Percentiles rank a stretch among this genome's conserved stretches.
phyloP scores from a whole-genome alignment of 2,113 vertebrate genomes.

The Climacteris rufus region DNA sequence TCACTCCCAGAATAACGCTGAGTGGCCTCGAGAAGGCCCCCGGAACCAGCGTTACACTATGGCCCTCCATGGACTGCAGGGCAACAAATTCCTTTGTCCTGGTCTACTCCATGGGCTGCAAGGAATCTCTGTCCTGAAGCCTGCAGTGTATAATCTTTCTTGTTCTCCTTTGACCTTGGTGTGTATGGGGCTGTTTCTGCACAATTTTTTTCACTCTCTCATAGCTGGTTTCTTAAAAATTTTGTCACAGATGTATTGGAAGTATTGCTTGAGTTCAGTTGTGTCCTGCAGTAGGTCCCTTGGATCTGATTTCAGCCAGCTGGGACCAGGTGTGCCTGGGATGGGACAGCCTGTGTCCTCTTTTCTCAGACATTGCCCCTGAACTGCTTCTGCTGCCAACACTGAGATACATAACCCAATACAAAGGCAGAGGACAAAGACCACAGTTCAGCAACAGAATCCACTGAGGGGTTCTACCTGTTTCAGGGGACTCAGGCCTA shows the following conservation, averaged over 20 bases:
- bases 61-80: not conserved
- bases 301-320: not conserved
- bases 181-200: not conserved
- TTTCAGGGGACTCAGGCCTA: not conserved
- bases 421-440: not conserved
- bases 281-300: not conserved
- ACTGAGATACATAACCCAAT: not conserved
- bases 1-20: too few species aligned
- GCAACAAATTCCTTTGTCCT: fast-evolving
- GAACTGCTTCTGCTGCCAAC: not conserved
- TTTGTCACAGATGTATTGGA: not conserved
- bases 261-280: not conserved
- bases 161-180: not conserved
- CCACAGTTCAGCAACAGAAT: not conserved
- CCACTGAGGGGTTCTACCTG: not conserved
- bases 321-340: not conserved
- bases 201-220: not conserved
- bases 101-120: not conserved
- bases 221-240: not conserved
- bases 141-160: not conserved
- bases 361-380: not conserved
- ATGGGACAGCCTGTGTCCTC: not conserved
- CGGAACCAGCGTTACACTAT: too few species aligned
- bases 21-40: too few species aligned
- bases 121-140: not conserved